Evolutionary conservation across 2,797 vertebrate species (phyloP).

Genomic region (Oryzias sinensis): DNA sequence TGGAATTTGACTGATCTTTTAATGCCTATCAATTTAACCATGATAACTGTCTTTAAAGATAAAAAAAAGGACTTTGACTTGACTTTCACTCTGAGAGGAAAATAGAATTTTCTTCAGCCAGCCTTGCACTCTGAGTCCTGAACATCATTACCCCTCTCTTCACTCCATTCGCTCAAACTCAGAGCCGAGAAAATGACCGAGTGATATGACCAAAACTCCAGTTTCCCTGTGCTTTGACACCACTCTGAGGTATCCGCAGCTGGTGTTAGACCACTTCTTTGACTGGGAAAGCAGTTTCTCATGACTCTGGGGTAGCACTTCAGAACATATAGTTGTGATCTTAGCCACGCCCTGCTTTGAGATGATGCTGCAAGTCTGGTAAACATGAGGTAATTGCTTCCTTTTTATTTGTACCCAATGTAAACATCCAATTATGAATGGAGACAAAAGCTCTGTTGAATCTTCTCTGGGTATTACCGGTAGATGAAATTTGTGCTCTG

Average conservation of each 20-base stretch:
- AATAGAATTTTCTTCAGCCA: conserved; percentile 54
- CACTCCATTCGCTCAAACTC: conserved; percentile 59
- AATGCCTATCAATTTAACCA: conserved; percentile 55
- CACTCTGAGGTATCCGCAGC: conserved; percentile 20
- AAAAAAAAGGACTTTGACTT: conserved; percentile 40
- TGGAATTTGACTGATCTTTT: conserved; percentile 29
- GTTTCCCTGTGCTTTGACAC: conserved; percentile 28
- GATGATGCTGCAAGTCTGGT: not conserved
- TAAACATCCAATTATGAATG: conserved; percentile 14
- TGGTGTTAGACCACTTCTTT: conserved; percentile 27
- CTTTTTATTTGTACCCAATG: conserved; percentile 10
- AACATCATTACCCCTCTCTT: conserved; percentile 67
- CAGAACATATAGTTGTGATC: conserved; percentile 47
- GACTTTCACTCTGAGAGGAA: conserved; percentile 26
- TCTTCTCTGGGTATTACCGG: conserved; percentile 1
- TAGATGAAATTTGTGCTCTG: conserved; percentile 2
- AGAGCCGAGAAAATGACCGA: conserved; percentile 56
- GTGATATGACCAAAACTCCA: conserved; percentile 39
- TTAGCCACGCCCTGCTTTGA: conserved; percentile 18
- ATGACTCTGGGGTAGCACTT: conserved; percentile 51
- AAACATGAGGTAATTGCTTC: conserved; percentile 1
- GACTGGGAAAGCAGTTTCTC: conserved; percentile 7
- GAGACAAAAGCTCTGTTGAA: conserved; percentile 12
- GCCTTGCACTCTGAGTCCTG: conserved; percentile 39
- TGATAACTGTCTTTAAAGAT: conserved; percentile 43